These are phyloP conservation scores for Drosophila setifemur DNA, from an alignment of 1,140 invertebrate genomes.

Conservation along the genomic window DNA sequence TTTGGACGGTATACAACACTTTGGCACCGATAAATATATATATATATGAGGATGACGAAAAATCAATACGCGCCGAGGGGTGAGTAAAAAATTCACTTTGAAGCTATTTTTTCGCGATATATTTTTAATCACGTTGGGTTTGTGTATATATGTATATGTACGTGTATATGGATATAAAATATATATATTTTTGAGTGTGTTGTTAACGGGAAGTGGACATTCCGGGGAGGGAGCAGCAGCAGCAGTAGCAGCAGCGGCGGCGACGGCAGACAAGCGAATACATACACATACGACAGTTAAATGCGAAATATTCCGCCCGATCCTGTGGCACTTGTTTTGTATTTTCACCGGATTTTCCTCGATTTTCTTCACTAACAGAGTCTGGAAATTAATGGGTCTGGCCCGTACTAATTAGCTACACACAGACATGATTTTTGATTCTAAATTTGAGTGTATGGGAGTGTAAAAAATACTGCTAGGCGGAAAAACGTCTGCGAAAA, in stretches of 20 bases:
- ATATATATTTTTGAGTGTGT: conserved; percentile 16
- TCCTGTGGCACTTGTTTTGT: conserved; percentile 21
- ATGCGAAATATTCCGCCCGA: conserved; percentile 7
- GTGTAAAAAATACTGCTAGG: conserved; percentile 61
- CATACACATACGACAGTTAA: conserved; percentile 39
- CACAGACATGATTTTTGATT: conserved; percentile 1
- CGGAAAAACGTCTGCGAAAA: conserved; percentile 80
- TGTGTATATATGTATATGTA: conserved; percentile 18
- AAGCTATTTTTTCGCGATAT: conserved; percentile 54
- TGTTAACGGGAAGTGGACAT: conserved; percentile 37
- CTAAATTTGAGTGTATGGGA: conserved; percentile 1
- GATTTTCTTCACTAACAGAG: background rate
- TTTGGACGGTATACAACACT: conserved; percentile 72
- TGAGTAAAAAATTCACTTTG: conserved; percentile 41
- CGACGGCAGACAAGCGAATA: conserved; percentile 53
- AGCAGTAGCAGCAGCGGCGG: conserved; percentile 11
- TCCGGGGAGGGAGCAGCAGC: conserved; percentile 1
- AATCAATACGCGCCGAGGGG: conserved; percentile 24
- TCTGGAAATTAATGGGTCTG: background rate
- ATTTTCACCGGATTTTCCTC: too few relatives aligned
- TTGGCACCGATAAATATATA: conserved; percentile 55
- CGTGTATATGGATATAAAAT: conserved; percentile 35
- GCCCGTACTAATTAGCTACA: conserved; percentile 7
- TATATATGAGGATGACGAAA: conserved; percentile 27
- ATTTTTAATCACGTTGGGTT: conserved; percentile 39